Evolutionary conservation across 2,797 vertebrate genomes (phyloP), one percentile per base, ranked within the genome.

Genomic region (Cirrhinus molitorella): DNA sequence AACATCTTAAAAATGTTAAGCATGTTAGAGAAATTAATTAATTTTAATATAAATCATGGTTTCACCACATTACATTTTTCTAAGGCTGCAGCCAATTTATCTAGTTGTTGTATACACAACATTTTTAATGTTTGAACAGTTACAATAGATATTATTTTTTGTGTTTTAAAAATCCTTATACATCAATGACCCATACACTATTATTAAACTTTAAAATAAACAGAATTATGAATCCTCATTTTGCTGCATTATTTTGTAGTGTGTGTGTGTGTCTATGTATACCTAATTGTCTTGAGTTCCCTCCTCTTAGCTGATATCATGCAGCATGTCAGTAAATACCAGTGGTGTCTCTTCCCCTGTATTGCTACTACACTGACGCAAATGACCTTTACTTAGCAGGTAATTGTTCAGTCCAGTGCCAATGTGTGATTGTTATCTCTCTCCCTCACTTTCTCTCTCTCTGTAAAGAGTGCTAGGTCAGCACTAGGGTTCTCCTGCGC

Each of bases 391-490:
- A 94, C 96, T 96, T 96, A 96, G 95, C 91, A 94, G 94, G 95
- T 92, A 95, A 97, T 95, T 96, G 96, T 94, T 90, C 83, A 93
- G 92, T 93, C 90, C 92, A 91, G 90, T 94, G 95, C 94, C 94
- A 92, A 94, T 96, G 53, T 85, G 80, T 85, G 83, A 88, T 89
- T 87, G 81, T 87, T 81, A 87, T 87, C 85, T 81, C 70, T 71
- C 67, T 66, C 83, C 67, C 85, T 73, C 85, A 85, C 80, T 86
- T 83, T 79, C 70, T 75, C 61, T 78, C 85, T 85, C 79, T 70
- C 88, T 78, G 81, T 79, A 89, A 94, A 97, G 97, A 98, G 92
- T 98, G 98, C 97, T 99, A 96, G 93, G 96, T 99, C 98, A 99
- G 98, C 98, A 96, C 93, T 77, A 86, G 85, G 80, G 94, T 94